These are phyloP conservation scores for Campaea margaritaria DNA, from an alignment of 2,888 invertebrate genomes.

Conservation along the genomic window DNA sequence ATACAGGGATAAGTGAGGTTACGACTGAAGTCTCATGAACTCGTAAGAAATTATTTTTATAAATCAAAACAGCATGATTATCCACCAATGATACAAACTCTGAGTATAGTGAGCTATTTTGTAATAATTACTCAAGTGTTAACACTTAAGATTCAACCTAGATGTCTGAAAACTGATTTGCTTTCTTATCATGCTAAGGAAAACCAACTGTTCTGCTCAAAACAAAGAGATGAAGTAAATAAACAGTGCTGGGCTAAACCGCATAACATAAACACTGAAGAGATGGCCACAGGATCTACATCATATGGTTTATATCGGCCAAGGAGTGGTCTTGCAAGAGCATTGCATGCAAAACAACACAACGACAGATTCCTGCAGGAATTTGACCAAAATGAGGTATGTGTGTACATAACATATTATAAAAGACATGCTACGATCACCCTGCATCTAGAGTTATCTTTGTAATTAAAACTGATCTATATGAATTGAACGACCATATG, in stretches of 20 bases:
- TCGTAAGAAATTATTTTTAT: constrained; percentile 30
- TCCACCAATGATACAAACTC: constrained; percentile 54
- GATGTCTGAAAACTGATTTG: constrained; percentile 56
- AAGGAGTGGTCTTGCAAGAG: constrained; percentile 89
- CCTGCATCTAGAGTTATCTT: no score
- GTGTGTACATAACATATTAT: constrained; percentile 43
- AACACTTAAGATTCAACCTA: constrained; percentile 44
- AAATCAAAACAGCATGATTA: constrained; percentile 41
- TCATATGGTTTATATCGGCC: constrained; percentile 85
- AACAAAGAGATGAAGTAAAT: constrained; percentile 50
- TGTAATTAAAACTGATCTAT: no score
- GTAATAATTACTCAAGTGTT: constrained; percentile 45
- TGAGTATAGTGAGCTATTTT: constrained; percentile 45
- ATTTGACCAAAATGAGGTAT: constrained; percentile 89
- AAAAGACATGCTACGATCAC: background rate
- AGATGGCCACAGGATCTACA: constrained; percentile 67
- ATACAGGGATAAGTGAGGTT: constrained; percentile 44
- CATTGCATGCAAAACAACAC: constrained; percentile 89
- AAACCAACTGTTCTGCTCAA: constrained; percentile 56
- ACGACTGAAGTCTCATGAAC: constrained; percentile 35
- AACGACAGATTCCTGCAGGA: constrained; percentile 88
- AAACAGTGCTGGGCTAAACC: constrained; percentile 44
- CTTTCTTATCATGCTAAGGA: constrained; percentile 67
- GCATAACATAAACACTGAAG: constrained; percentile 43
- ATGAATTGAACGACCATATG: no score